Conservation (phyloP, 2,113 vertebrate genomes). For the Alosa alosa region DNA sequence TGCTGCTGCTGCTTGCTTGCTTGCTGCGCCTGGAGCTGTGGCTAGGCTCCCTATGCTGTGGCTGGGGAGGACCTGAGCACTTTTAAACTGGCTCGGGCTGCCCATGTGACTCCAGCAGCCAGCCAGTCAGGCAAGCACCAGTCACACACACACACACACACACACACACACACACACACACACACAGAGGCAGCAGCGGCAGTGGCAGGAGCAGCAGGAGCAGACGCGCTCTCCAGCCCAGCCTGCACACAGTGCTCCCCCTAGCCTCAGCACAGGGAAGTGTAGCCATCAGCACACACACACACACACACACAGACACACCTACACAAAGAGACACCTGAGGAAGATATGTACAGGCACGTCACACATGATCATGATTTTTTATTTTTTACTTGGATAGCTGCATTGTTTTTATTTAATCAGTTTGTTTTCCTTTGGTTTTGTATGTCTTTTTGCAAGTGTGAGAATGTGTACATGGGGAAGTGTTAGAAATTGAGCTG, state of each 20-base stretch:
- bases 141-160: slow-evolving; percentile 15
- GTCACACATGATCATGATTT: no score
- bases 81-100: slow-evolving; percentile 78
- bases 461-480: no score
- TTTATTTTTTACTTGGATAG: no score
- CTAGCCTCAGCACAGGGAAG: slow-evolving; percentile 73
- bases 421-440: no score
- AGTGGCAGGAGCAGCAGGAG: neutral
- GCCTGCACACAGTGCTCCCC: slow-evolving; percentile 74
- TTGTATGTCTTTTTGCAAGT: no score
- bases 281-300: slow-evolving; percentile 50
- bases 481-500: no score
- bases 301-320: neutral
- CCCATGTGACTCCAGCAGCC: slow-evolving; percentile 75
- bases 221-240: neutral
- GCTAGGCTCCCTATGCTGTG: slow-evolving; percentile 69
- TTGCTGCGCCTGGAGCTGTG: slow-evolving; percentile 65
- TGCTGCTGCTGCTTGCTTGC: neutral
- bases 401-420: no score
- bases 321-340: neutral
- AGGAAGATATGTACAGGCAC: neutral
- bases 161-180: slow-evolving; percentile 3
- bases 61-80: slow-evolving; percentile 71
- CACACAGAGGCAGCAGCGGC: neutral
- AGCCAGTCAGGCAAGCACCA: slow-evolving; percentile 75